Percentiles rank a stretch among this genome's conserved stretches.
Conservation (phyloP, 2,113 vertebrate genomes). For the Argyrosomus japonicus region DNA sequence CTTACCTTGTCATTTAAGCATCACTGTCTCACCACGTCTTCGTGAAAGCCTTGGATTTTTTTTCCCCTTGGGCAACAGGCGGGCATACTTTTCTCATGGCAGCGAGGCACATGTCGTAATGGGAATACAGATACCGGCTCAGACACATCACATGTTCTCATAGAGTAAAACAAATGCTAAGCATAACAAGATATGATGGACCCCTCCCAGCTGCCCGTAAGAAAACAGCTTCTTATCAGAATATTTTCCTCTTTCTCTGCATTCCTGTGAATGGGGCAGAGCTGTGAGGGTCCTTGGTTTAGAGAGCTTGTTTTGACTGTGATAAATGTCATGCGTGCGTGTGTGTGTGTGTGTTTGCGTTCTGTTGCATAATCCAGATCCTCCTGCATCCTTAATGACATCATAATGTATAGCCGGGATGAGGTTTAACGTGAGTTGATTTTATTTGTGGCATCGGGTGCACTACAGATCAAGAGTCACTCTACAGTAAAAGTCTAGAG, state of each 20-base stretch:
- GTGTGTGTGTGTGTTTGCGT: background rate
- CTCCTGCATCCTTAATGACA: conserved; percentile 44
- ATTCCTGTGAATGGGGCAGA: conserved; percentile 56
- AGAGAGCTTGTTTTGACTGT: conserved; percentile 75
- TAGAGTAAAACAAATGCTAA: conserved; percentile 73
- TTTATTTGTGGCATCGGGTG: background rate
- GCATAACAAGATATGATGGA: conserved; percentile 70
- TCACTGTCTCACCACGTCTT: conserved; percentile 32
- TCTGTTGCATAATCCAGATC: conserved; percentile 58
- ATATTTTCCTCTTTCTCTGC: conserved; percentile 71
- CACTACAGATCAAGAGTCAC: background rate
- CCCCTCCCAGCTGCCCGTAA: conserved; percentile 53
- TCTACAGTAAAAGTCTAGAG: background rate
- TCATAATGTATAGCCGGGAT: conserved; percentile 34
- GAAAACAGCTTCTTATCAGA: conserved; percentile 80
- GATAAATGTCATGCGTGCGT: conserved; percentile 56
- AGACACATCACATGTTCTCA: conserved; percentile 75
- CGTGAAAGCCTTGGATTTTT: conserved; percentile 26
- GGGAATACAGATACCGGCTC: conserved; percentile 76
- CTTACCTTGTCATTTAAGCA: conserved; percentile 22
- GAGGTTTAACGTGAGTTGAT: background rate
- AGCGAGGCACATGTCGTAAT: conserved; percentile 72
- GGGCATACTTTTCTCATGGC: conserved; percentile 70
- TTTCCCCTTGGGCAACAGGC: conserved; percentile 48
- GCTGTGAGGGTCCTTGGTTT: conserved; percentile 67